Evolutionary conservation across 2,888 invertebrate species (phyloP), one percentile per base, ranked within the genome.

Genomic region (Lomographa bimaculata): DNA sequence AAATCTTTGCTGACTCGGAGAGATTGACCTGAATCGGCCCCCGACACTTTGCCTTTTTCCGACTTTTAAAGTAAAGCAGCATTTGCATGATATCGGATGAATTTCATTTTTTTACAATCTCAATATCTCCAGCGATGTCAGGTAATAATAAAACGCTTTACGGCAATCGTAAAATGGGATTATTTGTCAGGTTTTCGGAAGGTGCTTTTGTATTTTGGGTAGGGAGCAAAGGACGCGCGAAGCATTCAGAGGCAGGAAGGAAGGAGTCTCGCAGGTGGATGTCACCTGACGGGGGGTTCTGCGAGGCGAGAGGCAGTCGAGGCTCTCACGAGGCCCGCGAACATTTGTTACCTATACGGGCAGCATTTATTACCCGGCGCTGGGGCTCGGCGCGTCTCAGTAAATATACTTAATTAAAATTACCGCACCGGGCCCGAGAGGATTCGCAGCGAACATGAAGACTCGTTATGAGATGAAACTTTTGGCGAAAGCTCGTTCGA

Each of bases 381-480:
- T 62, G 63, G 57, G 54, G 24, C 7, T 14, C 57, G 64, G 70
- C 75, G 70, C 72, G 69, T 76, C 71, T 71, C 73, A 61, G 71
- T 75, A 79, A 82, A 82, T 79, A 80, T 78, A 77, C 74, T 84
- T 85, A 84, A 85, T 85, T 85, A 85, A 84, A 85, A 85, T 83
- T 80, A 79, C 78, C 80, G 66, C 79, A 76, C 76, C 68, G 66
- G 58, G 58, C 73, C 69, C 65, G 46, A 46, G 69, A 71, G 73
- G 60, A 64, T 74, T 69, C 58, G 56, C 68, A 63, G 65, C 58
- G 63, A 69, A 70, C 64, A 61, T 54, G 65, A 71, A 77, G 71
- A 77, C 64, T 56, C 52, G 67, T 69, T 64, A 64, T 56, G 62
- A 61, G 70, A 71, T 71, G 68, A 71, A 78, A 73, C 60, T 74